Percentiles rank a stretch among this genome's conserved stretches.
Conservation (phyloP, 2,888 invertebrate genomes). For the Acanthacorydalis orientalis region DNA sequence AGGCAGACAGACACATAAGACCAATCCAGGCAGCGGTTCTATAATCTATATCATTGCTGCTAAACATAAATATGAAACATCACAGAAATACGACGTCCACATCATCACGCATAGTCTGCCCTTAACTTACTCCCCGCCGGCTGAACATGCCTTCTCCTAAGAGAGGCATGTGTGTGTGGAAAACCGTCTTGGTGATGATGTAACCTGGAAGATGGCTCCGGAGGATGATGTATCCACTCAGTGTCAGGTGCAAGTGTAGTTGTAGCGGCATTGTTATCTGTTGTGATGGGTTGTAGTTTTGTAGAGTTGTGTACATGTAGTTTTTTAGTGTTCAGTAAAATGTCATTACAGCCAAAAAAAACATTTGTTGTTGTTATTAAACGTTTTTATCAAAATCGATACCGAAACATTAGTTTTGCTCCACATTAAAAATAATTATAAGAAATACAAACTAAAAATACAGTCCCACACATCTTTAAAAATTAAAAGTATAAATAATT, state of each 20-base stretch:
- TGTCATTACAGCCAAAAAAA: too few species aligned
- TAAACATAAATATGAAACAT: slow-evolving; percentile 10
- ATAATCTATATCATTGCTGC: slow-evolving; percentile 8
- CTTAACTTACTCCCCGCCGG: slow-evolving; percentile 20
- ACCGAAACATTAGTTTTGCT: too few species aligned
- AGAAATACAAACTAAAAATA: too few species aligned
- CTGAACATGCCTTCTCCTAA: slow-evolving; percentile 9
- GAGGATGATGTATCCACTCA: slow-evolving; percentile 12
- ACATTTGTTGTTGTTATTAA: too few species aligned
- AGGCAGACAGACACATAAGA: slow-evolving; percentile 4
- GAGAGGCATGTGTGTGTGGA: slow-evolving; percentile 10
- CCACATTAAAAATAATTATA: too few species aligned
- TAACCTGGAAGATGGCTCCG: slow-evolving; percentile 1
- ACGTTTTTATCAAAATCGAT: too few species aligned
- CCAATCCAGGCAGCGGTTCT: background rate
- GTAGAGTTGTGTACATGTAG: too few species aligned
- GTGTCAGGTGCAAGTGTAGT: slow-evolving; percentile 8
- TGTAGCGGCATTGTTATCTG: too few species aligned
- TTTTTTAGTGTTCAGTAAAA: too few species aligned
- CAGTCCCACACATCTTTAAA: too few species aligned
- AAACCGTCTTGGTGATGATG: slow-evolving; percentile 5
- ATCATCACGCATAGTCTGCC: background rate
- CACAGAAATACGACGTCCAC: slow-evolving; percentile 7
- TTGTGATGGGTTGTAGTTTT: too few species aligned
- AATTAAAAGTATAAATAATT: too few species aligned